Evolutionary conservation across 2,888 invertebrate species (phyloP).

Genomic region (Mythimna lalbum): DNA sequence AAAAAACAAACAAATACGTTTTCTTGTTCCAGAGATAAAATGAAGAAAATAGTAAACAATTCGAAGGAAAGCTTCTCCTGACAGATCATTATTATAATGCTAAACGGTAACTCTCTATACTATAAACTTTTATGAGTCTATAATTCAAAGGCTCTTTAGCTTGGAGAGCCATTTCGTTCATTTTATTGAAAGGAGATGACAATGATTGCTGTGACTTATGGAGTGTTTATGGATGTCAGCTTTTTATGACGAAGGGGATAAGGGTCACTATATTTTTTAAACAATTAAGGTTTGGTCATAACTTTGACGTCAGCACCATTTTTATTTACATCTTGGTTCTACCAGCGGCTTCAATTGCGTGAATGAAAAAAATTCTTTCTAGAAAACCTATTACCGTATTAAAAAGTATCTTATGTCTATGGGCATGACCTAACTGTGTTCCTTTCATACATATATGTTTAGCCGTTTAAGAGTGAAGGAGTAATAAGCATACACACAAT

Average conservation of each 20-base stretch:
- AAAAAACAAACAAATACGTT: neutral
- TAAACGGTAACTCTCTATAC: conserved; percentile 17
- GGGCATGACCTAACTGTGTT: too few relatives aligned
- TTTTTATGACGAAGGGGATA: conserved; percentile 29
- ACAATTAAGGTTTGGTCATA: conserved; percentile 23
- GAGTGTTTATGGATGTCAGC: conserved; percentile 39
- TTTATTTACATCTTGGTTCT: neutral
- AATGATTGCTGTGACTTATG: conserved; percentile 38
- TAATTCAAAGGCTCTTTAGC: conserved; percentile 37
- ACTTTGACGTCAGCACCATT: conserved; percentile 1
- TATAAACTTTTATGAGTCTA: conserved; percentile 45
- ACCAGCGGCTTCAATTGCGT: too few relatives aligned
- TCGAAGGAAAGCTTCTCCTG: conserved; percentile 17
- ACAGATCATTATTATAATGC: conserved; percentile 26
- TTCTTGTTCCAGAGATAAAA: neutral
- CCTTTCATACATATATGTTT: too few relatives aligned
- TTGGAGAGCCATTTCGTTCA: conserved; percentile 18
- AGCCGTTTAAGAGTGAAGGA: too few relatives aligned
- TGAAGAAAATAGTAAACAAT: neutral
- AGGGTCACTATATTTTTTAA: conserved; percentile 34
- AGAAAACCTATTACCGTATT: too few relatives aligned
- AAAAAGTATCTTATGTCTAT: too few relatives aligned
- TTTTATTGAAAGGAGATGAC: conserved; percentile 45
- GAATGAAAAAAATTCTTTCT: too few relatives aligned
- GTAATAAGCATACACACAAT: too few relatives aligned